Base-by-base conservation (phyloP, 2,888 invertebrate species). In the Apamea sordens region DNA sequence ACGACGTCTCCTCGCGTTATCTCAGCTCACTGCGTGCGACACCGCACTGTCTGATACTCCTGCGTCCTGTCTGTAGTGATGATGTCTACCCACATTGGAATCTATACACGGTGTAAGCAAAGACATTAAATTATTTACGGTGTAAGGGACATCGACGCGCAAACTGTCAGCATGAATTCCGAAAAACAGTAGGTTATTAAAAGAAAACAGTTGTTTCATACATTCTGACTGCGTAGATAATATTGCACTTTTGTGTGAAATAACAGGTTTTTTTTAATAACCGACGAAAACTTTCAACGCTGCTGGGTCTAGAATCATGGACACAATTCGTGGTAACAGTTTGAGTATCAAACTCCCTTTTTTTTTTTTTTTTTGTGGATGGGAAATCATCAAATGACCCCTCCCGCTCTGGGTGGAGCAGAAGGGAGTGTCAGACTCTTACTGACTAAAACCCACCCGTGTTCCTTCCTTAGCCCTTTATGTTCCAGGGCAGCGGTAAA, bases 1-100 rank as follows among this genome's bases (percentile, higher is more conserved):
- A 44, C n/a, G 53, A 61, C 28, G 86, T 79, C 86, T n/a, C 64
- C 18, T 28, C 72, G 50, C 50, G 65, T 85, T 85, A 86, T 76
- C 56, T 71, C 76, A 5, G 32, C 61, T 61, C 79, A 77, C 47
- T 75, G 85, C 71, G 18, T 59, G 47, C 21, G 69, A 69, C 41
- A 36, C 36, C 65, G n/a, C 64, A 83, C 69, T 86, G 79, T 76
- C 21, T 69, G 13, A 24, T 63, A n/a, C 53, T 53, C 24, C 15
- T 24, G 6, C 24, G 28, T 76, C 21, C 53, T 76, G 50, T 73
- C 64, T 56, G 11, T n/a, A 56, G 11, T n/a, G n/a, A 24, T 56
- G 24, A 56, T 10, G 11, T 56, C n/a, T 59, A 24, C 53, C 53
- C 8, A 24, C 3, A 53, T 53, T 53, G 24, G 3, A 53, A 53